Evolutionary conservation across 92 coral and sea anemone genomes (phyloP), one percentile per base, ranked within the genome.

Genomic region (Umimayanthus chanpuru): DNA sequence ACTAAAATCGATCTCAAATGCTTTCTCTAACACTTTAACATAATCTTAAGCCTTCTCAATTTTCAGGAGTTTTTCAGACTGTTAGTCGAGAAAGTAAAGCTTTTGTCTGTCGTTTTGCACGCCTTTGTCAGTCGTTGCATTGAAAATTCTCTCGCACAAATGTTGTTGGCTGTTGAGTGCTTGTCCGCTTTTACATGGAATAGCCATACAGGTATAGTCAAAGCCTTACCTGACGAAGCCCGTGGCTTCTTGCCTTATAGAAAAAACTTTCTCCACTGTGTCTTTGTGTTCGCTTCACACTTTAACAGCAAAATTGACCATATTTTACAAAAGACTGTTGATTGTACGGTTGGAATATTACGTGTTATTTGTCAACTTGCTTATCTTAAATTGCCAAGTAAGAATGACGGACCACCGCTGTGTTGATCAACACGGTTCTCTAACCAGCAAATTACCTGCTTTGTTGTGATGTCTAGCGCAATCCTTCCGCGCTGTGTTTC

Each of bases 301-400:
- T 43, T 47, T 70, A 70, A 70, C 77, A 82, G 64, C 21, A 28
- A 68, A 44, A 40, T 41, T 68, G 25, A 83, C 79, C 78, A 16
- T 71, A 47, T 21, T n/a, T 83, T 68, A 20, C 14, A 0, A 80
- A 80, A 15, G 30, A 10, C 18, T 83, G 87, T 71, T 83, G 53
- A 70, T 28, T 83, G 66, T 83, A 44, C 77, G 77, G 78, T 41
- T 28, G 43, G 44, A 72, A 23, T 23, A 83, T 83, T 83, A 83
- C 87, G 87, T 83, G 87, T 70, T 70, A 72, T 70, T 83, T 25
- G 87, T 70, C 87, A 83, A 70, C 87, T 70, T 83, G 87, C 53
- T 83, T 83, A 21, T 25, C 25, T 83, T 83, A 10, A 10, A 29
- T 6, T 43, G 29, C 29, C 87, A 30, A 83, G 78, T 83, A 70